phyloP scores from a whole-genome alignment of 2,797 vertebrate species.

The Pseudochirops cupreus region DNA sequence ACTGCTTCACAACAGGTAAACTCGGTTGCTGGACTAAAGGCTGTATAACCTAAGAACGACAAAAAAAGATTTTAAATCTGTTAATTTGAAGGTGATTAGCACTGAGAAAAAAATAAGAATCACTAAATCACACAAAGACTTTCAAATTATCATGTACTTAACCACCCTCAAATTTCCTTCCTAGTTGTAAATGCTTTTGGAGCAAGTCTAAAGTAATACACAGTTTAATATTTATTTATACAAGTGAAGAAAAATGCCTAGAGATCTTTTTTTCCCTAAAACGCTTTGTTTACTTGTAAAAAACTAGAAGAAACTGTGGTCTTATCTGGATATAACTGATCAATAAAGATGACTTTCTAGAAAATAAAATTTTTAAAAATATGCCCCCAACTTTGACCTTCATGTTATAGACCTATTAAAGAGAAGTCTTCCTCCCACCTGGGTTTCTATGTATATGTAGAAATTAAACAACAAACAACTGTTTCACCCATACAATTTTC shows the following conservation, averaged over 20 bases:
- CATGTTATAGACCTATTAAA: background rate
- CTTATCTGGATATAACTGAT: background rate
- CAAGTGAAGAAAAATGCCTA: constrained; percentile 30
- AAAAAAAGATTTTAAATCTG: constrained; percentile 52
- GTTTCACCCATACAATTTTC: constrained; percentile 40
- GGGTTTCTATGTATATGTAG: background rate
- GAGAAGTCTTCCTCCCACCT: background rate
- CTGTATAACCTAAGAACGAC: constrained; percentile 84
- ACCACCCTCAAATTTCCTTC: constrained; percentile 44
- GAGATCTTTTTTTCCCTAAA: constrained; percentile 2
- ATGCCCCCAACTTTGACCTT: background rate
- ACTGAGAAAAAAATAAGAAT: constrained; percentile 48
- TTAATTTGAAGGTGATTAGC: constrained; percentile 41
- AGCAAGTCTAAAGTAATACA: constrained; percentile 13
- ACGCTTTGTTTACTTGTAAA: background rate
- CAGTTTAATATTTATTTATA: constrained; percentile 12
- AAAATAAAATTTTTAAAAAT: background rate
- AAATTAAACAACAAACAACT: background rate
- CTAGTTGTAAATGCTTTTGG: background rate
- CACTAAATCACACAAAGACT: background rate
- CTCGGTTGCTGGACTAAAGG: constrained; percentile 86
- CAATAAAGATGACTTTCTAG: background rate
- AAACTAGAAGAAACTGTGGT: constrained; percentile 8
- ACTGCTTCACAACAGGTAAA: constrained; percentile 92
- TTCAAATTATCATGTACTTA: constrained; percentile 59